These are phyloP conservation scores for Drosophila subpulchrella DNA, from an alignment of 1,140 invertebrate species.

Conservation along the genomic window DNA sequence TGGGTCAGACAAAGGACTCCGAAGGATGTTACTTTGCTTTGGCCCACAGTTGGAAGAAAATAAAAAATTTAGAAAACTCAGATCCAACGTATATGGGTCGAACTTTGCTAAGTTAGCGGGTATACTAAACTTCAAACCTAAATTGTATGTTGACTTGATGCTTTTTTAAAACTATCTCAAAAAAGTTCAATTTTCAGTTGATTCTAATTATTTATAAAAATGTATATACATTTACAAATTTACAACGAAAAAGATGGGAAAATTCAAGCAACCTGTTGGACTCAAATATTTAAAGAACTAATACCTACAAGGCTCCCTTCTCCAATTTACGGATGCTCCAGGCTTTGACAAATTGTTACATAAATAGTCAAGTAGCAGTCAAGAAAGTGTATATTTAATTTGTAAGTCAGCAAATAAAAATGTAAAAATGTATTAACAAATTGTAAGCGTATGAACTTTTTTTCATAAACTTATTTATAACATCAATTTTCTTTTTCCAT, in stretches of 20 bases:
- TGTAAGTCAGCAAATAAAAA: too few species aligned
- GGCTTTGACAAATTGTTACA: constrained; percentile 21
- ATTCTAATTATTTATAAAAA: too few species aligned
- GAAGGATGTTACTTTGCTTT: constrained; percentile 23
- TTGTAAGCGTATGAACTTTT: too few species aligned
- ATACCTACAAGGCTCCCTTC: constrained; percentile 1
- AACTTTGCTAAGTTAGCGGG: background rate
- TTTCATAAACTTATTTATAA: too few species aligned
- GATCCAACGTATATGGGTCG: constrained; percentile 9
- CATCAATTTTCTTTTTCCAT: background rate
- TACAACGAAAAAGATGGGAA: too few species aligned
- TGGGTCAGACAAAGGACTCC: constrained; percentile 35
- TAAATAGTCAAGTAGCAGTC: constrained; percentile 10
- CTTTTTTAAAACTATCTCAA: too few species aligned
- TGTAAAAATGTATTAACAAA: background rate
- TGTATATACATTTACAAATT: too few species aligned
- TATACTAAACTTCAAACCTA: background rate
- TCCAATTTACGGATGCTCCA: constrained; percentile 20
- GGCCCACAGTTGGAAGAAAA: constrained; percentile 7
- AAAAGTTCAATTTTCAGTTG: too few species aligned
- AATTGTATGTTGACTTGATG: background rate
- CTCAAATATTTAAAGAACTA: too few species aligned
- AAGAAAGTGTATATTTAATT: background rate
- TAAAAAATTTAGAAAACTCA: constrained; percentile 13
- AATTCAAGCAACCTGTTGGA: too few species aligned